A percentile compares a stretch with the other conserved stretches of the same genome.
Conservation (phyloP, 92 coral and sea anemone genomes). For the Zoanthus sociatus region DNA sequence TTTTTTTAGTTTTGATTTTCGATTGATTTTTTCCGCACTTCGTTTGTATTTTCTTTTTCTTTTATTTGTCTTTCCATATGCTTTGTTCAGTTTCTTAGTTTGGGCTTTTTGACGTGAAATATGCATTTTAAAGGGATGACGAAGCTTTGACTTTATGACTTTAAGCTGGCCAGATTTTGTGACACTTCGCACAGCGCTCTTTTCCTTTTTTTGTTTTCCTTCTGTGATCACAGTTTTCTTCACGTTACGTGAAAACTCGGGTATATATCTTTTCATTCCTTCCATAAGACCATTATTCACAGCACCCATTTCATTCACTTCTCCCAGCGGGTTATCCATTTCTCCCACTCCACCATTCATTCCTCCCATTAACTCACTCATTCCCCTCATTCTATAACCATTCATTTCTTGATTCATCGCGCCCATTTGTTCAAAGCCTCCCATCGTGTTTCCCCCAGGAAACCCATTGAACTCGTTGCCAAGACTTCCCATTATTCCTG, state of each 20-base stretch:
- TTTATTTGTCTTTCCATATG: background rate
- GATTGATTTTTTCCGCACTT: constrained; percentile 1
- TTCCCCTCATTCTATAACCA: constrained; percentile 37
- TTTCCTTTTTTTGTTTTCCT: constrained; percentile 12
- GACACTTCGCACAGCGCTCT: constrained; percentile 17
- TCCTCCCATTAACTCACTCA: constrained; percentile 45
- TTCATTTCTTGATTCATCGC: constrained; percentile 60
- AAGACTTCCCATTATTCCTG: constrained; percentile 74
- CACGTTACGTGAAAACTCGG: constrained; percentile 54
- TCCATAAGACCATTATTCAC: constrained; percentile 56
- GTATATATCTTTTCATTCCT: constrained; percentile 40
- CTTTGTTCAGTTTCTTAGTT: background rate
- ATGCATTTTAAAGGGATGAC: background rate
- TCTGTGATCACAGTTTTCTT: constrained; percentile 78
- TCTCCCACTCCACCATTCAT: constrained; percentile 42
- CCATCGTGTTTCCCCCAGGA: constrained; percentile 55
- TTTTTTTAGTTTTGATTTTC: background rate
- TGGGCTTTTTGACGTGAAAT: background rate
- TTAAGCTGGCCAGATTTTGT: background rate
- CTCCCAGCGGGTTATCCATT: constrained; percentile 35
- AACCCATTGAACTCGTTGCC: constrained; percentile 68
- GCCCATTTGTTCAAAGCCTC: constrained; percentile 62
- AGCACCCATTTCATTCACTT: constrained; percentile 41
- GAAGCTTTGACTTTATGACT: background rate
- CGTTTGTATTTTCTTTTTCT: constrained; percentile 2